Evolutionary conservation across 2,797 vertebrate genomes (phyloP), one percentile per base, ranked within the genome.

Genomic region (Trachops cirrhosus): DNA sequence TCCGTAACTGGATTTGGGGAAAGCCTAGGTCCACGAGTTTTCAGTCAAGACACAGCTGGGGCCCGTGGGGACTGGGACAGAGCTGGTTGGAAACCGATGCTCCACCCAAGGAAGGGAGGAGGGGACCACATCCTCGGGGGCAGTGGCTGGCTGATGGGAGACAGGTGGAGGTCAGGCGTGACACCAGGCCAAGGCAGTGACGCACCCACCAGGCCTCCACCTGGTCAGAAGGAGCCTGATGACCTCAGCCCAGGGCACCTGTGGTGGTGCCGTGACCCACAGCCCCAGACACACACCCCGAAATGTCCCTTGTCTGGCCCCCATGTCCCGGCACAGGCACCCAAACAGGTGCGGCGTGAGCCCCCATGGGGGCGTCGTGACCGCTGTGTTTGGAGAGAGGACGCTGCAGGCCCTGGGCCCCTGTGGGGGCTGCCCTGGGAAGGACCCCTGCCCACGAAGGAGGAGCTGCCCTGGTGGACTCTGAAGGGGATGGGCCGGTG

Each of bases 401-500:
- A 93, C 9, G 16, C n/a, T 2, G 3, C 46, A 67, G 80, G 6
- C 50, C 29, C 46, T 6, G 19, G 64, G 15, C 12, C 6, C 2
- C 12, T 15, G 32, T 26, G 21, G 15, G 57, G 18, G 16, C 62
- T 9, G 88, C 16, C 34, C 34, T 1, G 7, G 22, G 50, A 39
- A 39, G 6, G 9, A 15, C 24, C 24, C 41, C 41, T 0, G 4
- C 41, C 86, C 2, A 5, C 0, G 14, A 54, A 9, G 2, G 4
- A 50, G 19, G 12, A 39, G 54, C 1, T 9, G n/a, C 79, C 41
- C 26, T 2, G 0, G 34, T 11, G 16, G 37, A 19, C 11, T 29
- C 3, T 0, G 19, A 52, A 48, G 15, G 67, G 39, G 12, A 21
- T 0, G 0, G 1, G 82, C 24, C 39, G 1, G 54, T 50, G 7